A percentile compares a stretch with the other conserved stretches of the same genome.
Conservation (phyloP, 2,113 vertebrate genomes). For the Notothenia coriiceps region DNA sequence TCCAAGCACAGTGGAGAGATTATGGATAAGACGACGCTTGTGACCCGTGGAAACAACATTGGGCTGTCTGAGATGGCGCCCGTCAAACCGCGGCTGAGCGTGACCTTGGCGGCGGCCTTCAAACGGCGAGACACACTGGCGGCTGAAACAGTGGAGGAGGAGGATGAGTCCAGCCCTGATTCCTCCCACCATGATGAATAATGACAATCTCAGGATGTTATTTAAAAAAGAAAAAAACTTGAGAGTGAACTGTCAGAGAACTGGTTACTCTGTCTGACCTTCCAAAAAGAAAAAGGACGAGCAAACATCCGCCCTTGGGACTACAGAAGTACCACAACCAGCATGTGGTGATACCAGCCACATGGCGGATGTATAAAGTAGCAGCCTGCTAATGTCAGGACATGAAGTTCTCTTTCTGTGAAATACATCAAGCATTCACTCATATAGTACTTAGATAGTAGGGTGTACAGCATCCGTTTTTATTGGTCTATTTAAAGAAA, state of each 20-base stretch:
- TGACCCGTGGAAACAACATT: slow-evolving; percentile 94
- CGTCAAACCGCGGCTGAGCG: slow-evolving; percentile 91
- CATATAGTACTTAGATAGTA: slow-evolving; percentile 26
- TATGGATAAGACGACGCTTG: slow-evolving; percentile 97
- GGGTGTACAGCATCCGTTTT: slow-evolving; percentile 15
- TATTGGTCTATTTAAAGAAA: background rate
- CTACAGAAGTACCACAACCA: slow-evolving; percentile 30
- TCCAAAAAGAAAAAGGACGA: slow-evolving; percentile 14
- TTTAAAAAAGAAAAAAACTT: slow-evolving; percentile 16
- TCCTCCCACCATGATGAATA: slow-evolving; percentile 90
- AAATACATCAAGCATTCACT: slow-evolving; percentile 52
- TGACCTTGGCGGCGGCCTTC: slow-evolving; percentile 91
- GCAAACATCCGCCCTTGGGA: slow-evolving; percentile 28
- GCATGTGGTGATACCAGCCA: slow-evolving; percentile 37
- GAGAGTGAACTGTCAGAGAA: slow-evolving; percentile 33
- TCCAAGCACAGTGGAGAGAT: slow-evolving; percentile 95
- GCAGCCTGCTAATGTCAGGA: slow-evolving; percentile 55
- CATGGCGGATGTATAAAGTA: slow-evolving; percentile 59
- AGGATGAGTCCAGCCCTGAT: slow-evolving; percentile 92
- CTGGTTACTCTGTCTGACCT: slow-evolving; percentile 6
- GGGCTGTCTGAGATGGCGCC: slow-evolving; percentile 93
- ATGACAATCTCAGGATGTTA: slow-evolving; percentile 47
- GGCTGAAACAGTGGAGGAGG: slow-evolving; percentile 72
- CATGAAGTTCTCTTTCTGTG: slow-evolving; percentile 40
- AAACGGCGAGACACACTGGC: slow-evolving; percentile 93